Conservation (phyloP, 2,888 invertebrate species). For the Andrena bicolor region DNA sequence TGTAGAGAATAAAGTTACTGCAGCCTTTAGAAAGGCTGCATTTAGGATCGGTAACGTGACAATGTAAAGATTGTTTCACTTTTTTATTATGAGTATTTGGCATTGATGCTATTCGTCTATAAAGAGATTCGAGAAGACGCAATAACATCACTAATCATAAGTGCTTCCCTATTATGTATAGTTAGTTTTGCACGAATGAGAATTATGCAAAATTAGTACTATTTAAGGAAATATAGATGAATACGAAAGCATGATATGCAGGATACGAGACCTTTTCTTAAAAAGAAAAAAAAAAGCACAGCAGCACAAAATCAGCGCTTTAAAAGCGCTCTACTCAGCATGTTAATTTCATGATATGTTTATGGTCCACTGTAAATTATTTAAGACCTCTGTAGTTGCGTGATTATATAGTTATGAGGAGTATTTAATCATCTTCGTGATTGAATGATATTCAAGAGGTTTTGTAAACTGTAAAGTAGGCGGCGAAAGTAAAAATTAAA, state of each 20-base stretch:
- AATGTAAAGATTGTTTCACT: conserved; percentile 49
- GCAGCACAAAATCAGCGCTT: conserved; percentile 60
- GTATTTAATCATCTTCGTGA: conserved; percentile 61
- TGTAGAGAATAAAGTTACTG: conserved; percentile 32
- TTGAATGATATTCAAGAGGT: conserved; percentile 61
- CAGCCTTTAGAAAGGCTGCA: conserved; percentile 32
- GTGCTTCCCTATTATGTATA: conserved; percentile 76
- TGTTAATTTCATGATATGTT: conserved; percentile 58
- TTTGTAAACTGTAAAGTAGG: conserved; percentile 64
- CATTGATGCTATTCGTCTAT: conserved; percentile 48
- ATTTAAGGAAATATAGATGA: conserved; percentile 25
- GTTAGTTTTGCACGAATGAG: conserved; percentile 63
- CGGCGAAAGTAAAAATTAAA: conserved; percentile 50
- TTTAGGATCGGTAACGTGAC: conserved; percentile 25
- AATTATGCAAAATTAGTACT: conserved; percentile 45
- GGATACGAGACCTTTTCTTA: conserved; percentile 41
- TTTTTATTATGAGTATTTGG: conserved; percentile 51
- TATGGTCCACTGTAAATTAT: conserved; percentile 64
- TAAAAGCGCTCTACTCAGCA: conserved; percentile 45
- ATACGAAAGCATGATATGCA: conserved; percentile 41
- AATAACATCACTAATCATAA: conserved; percentile 68
- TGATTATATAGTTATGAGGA: conserved; percentile 53
- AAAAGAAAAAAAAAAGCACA: conserved; percentile 34
- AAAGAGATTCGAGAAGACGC: conserved; percentile 29
- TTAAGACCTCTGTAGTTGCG: conserved; percentile 44